Evolutionary conservation across 2,888 invertebrate genomes (phyloP), one percentile per base, ranked within the genome.

Genomic region (Magallana nippona): DNA sequence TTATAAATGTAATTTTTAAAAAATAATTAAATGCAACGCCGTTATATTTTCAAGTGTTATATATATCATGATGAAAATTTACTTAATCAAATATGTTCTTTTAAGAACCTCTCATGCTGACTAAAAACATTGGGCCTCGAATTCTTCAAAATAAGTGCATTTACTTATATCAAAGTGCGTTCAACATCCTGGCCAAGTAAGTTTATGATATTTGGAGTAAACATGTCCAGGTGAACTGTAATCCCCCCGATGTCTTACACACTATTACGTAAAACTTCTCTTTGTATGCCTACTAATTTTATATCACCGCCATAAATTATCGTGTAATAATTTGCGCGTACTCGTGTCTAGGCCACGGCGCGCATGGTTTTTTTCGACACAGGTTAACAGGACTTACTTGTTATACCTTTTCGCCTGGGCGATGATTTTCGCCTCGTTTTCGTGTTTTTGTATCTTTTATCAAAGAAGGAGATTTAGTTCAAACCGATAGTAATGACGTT

Each of bases 401-500:
- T 60, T 19, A 19, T 60, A 60, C 60, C 71, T 27, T 27, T 71
- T 32, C 71, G 27, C 15, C 71, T 27, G 15, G 22, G 11, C 27
- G 44, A 44, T 44, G 44, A 44, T 44, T 44, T 44, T 71, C 15
- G 3, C n/a, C 71, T 71, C 15, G 5, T 22, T 22, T 27, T 27
- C 71, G 13, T 71, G 71, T 71, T 71, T 71, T 71, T 71, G 27
- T 32, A 27, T 71, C 71, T 32, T 71, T 27, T 71, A 71, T 32
- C 27, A 2, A 71, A 27, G 71, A 32, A 32, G 32, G 22, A 71
- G 71, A 60, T 71, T 71, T 11, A 71, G 71, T 71, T 71, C 71
- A 71, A 71, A 71, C 22, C 71, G 71, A 71, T 71, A 71, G 32
- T 71, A 11, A 71, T 71, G 71, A 71, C 71, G 71, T 27, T 15